These are phyloP conservation scores for Oreochromis aureus DNA, from an alignment of 2,113 vertebrate species.

Conservation along the genomic window DNA sequence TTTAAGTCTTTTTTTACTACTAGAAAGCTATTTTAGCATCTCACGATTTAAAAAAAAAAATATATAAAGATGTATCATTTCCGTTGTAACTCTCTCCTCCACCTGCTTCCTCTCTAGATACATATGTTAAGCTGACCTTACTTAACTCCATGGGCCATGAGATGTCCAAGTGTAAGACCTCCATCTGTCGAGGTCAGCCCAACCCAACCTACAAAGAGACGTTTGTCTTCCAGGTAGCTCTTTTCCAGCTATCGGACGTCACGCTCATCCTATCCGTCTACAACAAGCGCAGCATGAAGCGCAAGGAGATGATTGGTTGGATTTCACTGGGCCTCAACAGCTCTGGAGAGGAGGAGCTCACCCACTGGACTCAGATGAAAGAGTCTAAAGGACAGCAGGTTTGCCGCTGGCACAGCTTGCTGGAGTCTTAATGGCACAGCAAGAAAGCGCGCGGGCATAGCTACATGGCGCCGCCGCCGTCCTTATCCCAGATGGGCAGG, in stretches of 20 bases:
- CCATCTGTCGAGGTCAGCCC: slow-evolving; percentile 91
- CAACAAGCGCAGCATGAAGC: slow-evolving; percentile 97
- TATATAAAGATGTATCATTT: neutral
- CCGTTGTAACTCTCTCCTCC: neutral
- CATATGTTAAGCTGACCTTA: slow-evolving; percentile 92
- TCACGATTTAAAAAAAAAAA: neutral
- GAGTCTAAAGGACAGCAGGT: slow-evolving; percentile 96
- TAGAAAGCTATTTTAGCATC: neutral
- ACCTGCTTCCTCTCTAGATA: slow-evolving; percentile 74
- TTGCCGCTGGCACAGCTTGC: slow-evolving; percentile 90
- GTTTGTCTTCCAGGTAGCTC: slow-evolving; percentile 95
- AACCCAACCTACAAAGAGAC: slow-evolving; percentile 98
- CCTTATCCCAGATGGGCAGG: neutral
- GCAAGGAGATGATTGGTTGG: slow-evolving; percentile 98
- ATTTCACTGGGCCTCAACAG: slow-evolving; percentile 97
- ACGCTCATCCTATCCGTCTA: slow-evolving; percentile 96
- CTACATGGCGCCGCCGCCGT: neutral
- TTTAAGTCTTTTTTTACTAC: neutral
- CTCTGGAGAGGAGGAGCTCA: slow-evolving; percentile 94
- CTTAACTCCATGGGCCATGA: slow-evolving; percentile 99
- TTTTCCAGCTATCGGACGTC: slow-evolving; percentile 97
- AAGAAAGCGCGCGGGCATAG: fast-evolving
- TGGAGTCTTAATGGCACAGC: slow-evolving; percentile 81
- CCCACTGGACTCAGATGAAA: slow-evolving; percentile 97
- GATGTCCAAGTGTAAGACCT: slow-evolving; percentile 99